Evolutionary conservation across 2,797 vertebrate species (phyloP).

Genomic region (Pangasius macronema): DNA sequence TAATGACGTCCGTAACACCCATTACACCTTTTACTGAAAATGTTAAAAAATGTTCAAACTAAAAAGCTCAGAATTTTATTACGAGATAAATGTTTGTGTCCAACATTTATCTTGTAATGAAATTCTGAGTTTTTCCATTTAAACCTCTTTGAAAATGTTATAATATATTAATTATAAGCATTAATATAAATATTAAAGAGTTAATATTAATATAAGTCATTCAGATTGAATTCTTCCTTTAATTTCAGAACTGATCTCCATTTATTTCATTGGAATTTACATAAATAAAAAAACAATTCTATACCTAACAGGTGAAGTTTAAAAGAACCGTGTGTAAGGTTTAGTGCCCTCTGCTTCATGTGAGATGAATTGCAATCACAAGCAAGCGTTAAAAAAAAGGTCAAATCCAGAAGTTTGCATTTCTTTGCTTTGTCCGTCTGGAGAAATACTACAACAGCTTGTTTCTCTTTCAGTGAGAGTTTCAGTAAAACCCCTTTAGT

Average conservation of each 20-base stretch:
- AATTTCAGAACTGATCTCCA: background rate
- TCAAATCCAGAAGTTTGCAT: background rate
- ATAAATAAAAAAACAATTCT: background rate
- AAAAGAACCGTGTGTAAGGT: background rate
- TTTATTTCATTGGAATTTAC: background rate
- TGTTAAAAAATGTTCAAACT: too few relatives aligned
- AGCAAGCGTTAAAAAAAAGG: background rate
- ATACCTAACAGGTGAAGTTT: background rate
- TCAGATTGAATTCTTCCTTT: background rate
- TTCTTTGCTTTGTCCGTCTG: background rate
- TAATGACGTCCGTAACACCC: too few relatives aligned
- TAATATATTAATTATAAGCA: background rate
- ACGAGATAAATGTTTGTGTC: background rate
- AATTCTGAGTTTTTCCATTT: background rate
- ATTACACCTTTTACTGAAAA: too few relatives aligned
- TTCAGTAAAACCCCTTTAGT: background rate
- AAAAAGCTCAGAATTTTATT: background rate
- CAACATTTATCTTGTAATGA: background rate
- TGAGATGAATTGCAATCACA: background rate
- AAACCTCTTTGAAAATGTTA: background rate
- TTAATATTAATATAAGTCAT: background rate
- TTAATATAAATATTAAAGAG: background rate
- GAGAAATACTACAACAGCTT: background rate
- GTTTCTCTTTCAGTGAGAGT: background rate
- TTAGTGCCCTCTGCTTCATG: constrained; percentile 1